Percentiles rank a stretch among this genome's conserved stretches.
Evolutionary conservation across 1,140 invertebrate species (phyloP).

Genomic region (Holotrichia oblita): DNA sequence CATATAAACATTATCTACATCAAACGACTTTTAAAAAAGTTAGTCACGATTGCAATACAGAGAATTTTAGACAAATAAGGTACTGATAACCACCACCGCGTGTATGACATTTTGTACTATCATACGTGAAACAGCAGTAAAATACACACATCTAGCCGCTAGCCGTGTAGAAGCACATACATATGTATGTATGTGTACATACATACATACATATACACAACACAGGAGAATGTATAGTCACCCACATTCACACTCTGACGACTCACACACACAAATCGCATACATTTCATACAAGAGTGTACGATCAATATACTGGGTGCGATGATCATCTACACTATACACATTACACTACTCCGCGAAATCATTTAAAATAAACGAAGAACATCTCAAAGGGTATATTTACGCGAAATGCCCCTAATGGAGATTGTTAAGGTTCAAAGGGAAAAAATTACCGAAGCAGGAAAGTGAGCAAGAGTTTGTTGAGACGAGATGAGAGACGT

Average conservation of each 20-base stretch:
- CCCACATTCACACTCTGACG: neutral
- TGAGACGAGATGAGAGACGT: neutral
- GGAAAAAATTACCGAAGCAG: neutral
- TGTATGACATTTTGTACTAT: no score
- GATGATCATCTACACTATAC: neutral
- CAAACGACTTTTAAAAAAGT: no score
- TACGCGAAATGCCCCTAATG: neutral
- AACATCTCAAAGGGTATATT: neutral
- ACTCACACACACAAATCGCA: neutral
- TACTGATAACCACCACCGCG: no score
- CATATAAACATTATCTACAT: no score
- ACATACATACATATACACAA: no score
- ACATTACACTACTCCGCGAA: neutral
- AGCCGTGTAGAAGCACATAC: no score
- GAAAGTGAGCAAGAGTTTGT: neutral
- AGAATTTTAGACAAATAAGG: no score
- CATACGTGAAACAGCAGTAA: no score
- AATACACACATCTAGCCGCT: no score
- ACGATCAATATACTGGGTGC: constrained; percentile 11
- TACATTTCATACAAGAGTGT: neutral
- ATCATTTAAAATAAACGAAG: neutral
- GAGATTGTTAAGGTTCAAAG: neutral
- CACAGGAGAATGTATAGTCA: neutral
- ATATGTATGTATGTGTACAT: no score
- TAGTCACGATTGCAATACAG: no score